These are phyloP conservation scores for Lycopodina hypogea DNA, from an alignment of 37 sponge, comb jelly and placozoan genomes.

Conservation along the genomic window DNA sequence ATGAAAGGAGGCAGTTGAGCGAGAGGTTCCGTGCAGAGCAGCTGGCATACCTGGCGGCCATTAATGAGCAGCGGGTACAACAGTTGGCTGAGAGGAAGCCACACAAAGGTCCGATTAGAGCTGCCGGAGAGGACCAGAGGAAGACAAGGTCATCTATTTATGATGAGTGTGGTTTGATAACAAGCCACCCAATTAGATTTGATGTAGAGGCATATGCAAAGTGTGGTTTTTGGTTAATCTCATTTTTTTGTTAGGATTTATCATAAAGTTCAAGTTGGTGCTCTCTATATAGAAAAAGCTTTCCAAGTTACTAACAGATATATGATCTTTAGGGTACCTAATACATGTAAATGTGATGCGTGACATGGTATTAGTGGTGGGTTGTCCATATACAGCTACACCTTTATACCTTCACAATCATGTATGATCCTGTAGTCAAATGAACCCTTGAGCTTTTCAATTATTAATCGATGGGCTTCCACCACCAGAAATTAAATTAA, in stretches of 20 bases:
- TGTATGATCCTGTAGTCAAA: too few relatives aligned
- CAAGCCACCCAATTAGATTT: neutral
- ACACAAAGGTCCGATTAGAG: neutral
- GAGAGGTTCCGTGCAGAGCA: constrained; percentile 28
- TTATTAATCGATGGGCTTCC: too few relatives aligned
- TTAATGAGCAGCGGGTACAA: constrained; percentile 4
- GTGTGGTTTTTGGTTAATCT: too few relatives aligned
- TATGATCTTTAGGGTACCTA: neutral
- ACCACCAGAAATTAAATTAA: too few relatives aligned
- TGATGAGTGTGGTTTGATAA: neutral
- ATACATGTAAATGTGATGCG: too few relatives aligned
- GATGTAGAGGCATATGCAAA: too few relatives aligned
- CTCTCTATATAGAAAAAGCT: neutral
- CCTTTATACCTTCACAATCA: too few relatives aligned
- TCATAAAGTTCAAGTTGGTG: too few relatives aligned
- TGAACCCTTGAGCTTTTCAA: too few relatives aligned
- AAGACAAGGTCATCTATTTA: constrained; percentile 7
- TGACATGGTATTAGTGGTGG: too few relatives aligned
- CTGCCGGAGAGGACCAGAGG: constrained; percentile 3
- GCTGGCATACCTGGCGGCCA: constrained; percentile 13
- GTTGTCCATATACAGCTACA: too few relatives aligned
- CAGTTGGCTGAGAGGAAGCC: constrained; percentile 15
- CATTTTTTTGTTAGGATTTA: too few relatives aligned
- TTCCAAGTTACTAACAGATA: neutral
- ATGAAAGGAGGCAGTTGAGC: constrained; percentile 17